Conservation (phyloP, 2,113 vertebrate genomes). For the Ciconia stormi region DNA sequence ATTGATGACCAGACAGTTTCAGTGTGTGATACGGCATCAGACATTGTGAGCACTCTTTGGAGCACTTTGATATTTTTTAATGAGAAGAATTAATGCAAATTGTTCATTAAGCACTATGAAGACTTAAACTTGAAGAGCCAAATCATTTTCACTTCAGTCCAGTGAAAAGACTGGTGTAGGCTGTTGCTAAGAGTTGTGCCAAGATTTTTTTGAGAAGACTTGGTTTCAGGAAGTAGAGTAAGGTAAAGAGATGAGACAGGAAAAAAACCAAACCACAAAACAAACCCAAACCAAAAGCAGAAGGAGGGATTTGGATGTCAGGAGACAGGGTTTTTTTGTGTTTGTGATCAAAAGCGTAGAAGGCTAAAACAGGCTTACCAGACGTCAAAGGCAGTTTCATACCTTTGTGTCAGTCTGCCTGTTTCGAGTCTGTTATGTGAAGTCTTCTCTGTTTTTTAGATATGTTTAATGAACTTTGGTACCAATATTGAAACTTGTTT, state of each 20-base stretch:
- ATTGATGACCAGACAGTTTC: background rate
- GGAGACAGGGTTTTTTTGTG: background rate
- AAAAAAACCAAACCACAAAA: background rate
- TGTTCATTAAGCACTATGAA: background rate
- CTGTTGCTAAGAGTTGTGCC: background rate
- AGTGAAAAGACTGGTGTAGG: too few species aligned
- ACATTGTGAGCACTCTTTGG: background rate
- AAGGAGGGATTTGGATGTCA: background rate
- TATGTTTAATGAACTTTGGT: background rate
- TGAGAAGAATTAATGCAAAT: background rate
- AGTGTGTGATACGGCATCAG: background rate
- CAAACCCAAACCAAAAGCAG: background rate
- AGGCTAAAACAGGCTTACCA: background rate
- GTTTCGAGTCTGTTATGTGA: background rate
- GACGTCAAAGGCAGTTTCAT: background rate
- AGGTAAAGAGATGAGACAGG: background rate
- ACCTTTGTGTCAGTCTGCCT: background rate
- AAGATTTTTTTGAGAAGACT: background rate
- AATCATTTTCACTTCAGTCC: accelerated
- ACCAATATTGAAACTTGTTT: background rate
- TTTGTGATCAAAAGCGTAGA: background rate
- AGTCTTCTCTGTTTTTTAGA: background rate
- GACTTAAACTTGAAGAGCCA: background rate
- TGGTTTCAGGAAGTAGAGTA: background rate
- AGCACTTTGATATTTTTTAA: background rate